A percentile compares a stretch with the other conserved stretches of the same genome.
These are phyloP conservation scores for Podargus strigoides DNA, from an alignment of 2,797 vertebrate genomes.

Conservation along the genomic window DNA sequence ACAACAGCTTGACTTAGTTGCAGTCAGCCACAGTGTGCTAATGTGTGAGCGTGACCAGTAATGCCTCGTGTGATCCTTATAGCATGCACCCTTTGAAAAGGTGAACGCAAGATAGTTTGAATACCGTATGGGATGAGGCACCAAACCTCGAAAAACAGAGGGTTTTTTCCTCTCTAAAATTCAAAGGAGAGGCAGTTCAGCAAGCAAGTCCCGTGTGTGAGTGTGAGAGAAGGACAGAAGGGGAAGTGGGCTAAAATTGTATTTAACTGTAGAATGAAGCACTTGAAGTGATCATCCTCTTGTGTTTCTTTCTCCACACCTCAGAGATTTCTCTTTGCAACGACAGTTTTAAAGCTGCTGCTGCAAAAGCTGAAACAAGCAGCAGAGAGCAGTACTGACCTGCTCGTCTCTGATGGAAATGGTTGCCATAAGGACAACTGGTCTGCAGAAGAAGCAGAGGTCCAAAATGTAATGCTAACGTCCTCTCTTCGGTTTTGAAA, in stretches of 20 bases:
- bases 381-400: constrained; percentile 60
- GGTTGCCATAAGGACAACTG: background rate
- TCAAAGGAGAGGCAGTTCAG: background rate
- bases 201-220: background rate
- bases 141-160: background rate
- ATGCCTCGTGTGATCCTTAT: background rate
- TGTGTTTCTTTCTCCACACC: background rate
- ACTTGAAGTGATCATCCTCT: background rate
- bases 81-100: background rate
- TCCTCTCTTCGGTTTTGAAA: background rate
- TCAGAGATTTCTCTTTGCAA: background rate
- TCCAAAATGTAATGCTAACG: background rate
- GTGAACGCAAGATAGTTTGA: background rate
- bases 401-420: background rate
- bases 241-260: background rate
- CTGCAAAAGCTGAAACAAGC: constrained; percentile 1
- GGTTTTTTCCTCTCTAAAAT: background rate
- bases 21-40: background rate
- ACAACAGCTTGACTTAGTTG: background rate
- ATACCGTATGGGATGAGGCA: background rate
- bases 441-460: background rate
- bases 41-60: background rate
- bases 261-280: background rate
- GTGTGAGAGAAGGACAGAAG: background rate
- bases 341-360: background rate